Conservation (phyloP, 2,797 vertebrate species). For the Dipus sagitta region DNA sequence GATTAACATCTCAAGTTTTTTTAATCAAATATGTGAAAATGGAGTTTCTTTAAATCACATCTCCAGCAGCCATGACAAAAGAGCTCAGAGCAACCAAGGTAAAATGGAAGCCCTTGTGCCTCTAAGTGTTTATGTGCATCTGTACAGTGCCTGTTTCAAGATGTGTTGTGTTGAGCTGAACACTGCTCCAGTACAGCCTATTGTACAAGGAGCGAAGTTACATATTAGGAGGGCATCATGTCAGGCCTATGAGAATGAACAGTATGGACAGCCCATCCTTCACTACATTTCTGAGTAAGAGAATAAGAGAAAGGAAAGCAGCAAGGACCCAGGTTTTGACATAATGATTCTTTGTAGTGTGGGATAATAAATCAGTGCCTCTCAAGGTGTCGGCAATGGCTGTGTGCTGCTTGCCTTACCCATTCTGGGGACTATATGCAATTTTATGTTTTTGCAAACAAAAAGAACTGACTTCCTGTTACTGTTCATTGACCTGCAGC, state of each 20-base stretch:
- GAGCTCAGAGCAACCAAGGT: not conserved
- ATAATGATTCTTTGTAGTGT: not conserved
- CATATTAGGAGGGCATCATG: not conserved
- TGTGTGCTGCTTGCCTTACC: not conserved
- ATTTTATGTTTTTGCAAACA: slow-evolving; percentile 36
- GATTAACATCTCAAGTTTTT: not conserved
- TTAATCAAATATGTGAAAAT: not conserved
- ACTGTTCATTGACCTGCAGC: not conserved
- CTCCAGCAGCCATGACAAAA: not conserved
- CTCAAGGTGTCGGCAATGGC: slow-evolving; percentile 6
- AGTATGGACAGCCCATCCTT: fast-evolving
- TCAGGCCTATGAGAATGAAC: not conserved
- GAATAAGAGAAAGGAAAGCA: not conserved
- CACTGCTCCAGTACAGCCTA: not conserved
- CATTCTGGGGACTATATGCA: not conserved
- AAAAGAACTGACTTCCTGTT: slow-evolving; percentile 18
- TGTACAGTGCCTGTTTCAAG: not conserved
- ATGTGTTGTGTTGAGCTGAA: not conserved
- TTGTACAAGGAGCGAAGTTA: not conserved
- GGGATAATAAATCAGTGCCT: not conserved
- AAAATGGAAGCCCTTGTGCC: not conserved
- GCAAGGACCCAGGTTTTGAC: fast-evolving
- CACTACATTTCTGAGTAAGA: not conserved
- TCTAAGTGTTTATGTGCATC: not conserved
- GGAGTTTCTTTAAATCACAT: not conserved